Evolutionary conservation across 2,797 vertebrate species (phyloP).

Genomic region (Babyrousa celebensis): DNA sequence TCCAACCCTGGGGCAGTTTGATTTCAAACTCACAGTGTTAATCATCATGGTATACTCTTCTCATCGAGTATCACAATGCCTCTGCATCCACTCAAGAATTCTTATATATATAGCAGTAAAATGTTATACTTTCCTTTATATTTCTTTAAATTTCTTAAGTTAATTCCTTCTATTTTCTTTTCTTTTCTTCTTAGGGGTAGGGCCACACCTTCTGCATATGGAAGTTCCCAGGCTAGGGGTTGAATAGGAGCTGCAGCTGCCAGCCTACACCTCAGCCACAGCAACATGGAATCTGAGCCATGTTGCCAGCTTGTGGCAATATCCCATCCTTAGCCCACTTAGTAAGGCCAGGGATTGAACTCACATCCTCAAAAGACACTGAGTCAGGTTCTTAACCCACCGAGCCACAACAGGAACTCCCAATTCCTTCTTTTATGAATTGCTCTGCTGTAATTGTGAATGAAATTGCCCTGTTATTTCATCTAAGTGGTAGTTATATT

Average conservation of each 20-base stretch:
- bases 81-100: not conserved
- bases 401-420: too few species aligned
- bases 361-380: too few species aligned
- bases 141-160: constrained; percentile 37
- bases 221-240: too few species aligned
- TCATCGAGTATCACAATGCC: not conserved
- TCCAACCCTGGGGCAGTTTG: not conserved
- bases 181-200: too few species aligned
- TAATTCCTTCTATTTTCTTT: not conserved
- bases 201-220: too few species aligned
- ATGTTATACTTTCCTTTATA: not conserved
- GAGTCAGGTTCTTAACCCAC: too few species aligned
- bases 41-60: not conserved
- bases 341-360: too few species aligned
- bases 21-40: not conserved
- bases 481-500: not conserved
- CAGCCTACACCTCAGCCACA: too few species aligned
- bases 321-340: too few species aligned
- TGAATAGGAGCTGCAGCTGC: too few species aligned
- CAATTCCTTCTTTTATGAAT: not conserved
- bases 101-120: not conserved
- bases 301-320: too few species aligned
- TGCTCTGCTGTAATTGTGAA: not conserved
- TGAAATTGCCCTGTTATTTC: not conserved
- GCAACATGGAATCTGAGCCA: too few species aligned